A percentile compares a stretch with the other conserved stretches of the same genome.
phyloP scores from a whole-genome alignment of 2,113 vertebrate species.

The Leiothrix lutea region DNA sequence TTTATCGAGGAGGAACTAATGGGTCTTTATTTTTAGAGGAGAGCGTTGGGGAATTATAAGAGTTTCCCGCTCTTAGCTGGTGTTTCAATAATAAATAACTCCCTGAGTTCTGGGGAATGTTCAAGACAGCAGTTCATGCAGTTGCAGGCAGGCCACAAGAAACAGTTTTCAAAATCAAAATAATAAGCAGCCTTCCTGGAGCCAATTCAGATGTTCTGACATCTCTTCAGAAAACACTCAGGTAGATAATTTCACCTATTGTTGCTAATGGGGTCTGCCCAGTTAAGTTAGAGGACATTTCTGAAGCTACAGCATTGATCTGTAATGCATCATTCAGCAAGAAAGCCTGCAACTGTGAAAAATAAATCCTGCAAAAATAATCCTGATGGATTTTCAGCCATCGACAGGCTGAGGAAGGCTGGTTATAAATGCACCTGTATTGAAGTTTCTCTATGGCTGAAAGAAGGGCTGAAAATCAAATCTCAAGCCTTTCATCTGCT shows the following conservation, averaged over 20 bases:
- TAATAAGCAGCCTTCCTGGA: background rate
- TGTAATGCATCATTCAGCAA: background rate
- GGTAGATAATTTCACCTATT: background rate
- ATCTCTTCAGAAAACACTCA: background rate
- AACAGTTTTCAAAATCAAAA: background rate
- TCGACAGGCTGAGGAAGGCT: background rate
- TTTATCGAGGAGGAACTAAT: background rate
- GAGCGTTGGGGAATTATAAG: slow-evolving; percentile 2
- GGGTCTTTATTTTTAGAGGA: slow-evolving; percentile 43
- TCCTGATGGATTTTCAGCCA: background rate
- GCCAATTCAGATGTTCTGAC: background rate
- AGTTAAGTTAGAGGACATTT: background rate
- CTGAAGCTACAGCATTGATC: background rate
- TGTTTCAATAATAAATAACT: slow-evolving; percentile 45
- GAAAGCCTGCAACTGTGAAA: background rate
- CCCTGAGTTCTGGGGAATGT: background rate
- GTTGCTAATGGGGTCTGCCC: background rate
- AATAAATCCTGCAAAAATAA: background rate
- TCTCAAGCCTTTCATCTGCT: background rate
- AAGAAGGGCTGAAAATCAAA: background rate
- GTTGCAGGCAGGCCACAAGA: background rate
- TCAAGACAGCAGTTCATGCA: background rate
- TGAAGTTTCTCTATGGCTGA: background rate
- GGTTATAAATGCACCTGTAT: background rate
- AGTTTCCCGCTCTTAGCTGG: background rate